Conservation (phyloP, 1,140 invertebrate species). For the Calosoma granatense region DNA sequence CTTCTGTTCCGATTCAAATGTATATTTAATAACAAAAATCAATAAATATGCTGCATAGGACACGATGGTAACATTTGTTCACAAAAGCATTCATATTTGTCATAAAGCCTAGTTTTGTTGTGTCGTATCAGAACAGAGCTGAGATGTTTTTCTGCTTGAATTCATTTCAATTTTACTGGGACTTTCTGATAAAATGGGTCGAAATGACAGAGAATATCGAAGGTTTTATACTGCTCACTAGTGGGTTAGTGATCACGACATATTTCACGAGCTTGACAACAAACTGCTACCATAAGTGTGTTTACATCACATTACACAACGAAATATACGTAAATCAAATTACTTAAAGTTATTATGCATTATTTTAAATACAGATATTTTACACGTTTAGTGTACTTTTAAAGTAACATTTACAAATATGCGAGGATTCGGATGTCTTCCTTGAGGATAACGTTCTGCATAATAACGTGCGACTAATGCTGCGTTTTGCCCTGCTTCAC, state of each 20-base stretch:
- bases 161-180: constrained; percentile 9
- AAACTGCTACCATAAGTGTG: no score
- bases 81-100: constrained; percentile 3
- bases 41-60: background rate
- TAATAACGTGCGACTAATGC: no score
- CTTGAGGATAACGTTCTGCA: no score
- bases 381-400: no score
- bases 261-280: background rate
- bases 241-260: background rate
- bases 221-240: background rate
- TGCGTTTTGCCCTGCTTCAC: no score
- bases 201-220: background rate
- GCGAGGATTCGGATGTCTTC: no score
- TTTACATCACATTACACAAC: no score
- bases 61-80: background rate
- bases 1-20: background rate
- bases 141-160: constrained; percentile 5
- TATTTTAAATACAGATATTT: no score
- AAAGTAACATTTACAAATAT: no score
- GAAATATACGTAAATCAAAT: no score
- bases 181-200: background rate
- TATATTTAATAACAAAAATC: background rate
- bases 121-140: background rate
- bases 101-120: background rate
- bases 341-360: no score